Conservation (phyloP, 2,113 vertebrate genomes). For the Anguilla japonica region DNA sequence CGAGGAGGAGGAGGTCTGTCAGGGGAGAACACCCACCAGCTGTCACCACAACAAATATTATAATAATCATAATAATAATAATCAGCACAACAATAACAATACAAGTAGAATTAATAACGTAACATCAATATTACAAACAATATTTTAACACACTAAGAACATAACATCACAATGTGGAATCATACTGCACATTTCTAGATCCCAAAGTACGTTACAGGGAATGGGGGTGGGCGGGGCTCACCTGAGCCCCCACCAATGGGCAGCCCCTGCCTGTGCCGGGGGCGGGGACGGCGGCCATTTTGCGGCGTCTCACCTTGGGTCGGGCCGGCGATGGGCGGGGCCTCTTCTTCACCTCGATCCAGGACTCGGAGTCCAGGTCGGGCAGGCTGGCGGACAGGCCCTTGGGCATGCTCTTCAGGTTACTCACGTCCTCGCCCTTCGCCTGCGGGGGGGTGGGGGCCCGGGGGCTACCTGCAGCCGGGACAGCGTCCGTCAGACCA, state of each 20-base stretch:
- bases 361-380: conserved; percentile 92
- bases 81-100: too few relatives aligned
- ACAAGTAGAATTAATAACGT: too few relatives aligned
- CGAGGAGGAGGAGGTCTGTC: conserved; percentile 49
- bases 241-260: too few relatives aligned
- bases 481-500: conserved; percentile 56
- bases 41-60: neutral
- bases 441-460: conserved; percentile 69
- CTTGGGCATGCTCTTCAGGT: conserved; percentile 95
- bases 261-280: too few relatives aligned
- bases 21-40: neutral
- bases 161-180: too few relatives aligned
- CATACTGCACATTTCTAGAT: too few relatives aligned
- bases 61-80: neutral
- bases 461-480: conserved; percentile 77
- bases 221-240: too few relatives aligned
- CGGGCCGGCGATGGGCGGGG: conserved; percentile 87
- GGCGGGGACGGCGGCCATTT: conserved; percentile 1
- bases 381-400: conserved; percentile 93
- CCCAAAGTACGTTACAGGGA: too few relatives aligned
- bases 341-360: conserved; percentile 98
- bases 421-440: conserved; percentile 82
- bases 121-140: too few relatives aligned
- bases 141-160: too few relatives aligned
- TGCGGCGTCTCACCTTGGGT: conserved; percentile 75